phyloP scores from a whole-genome alignment of 2,888 invertebrate genomes.

The Zygaena filipendulae region DNA sequence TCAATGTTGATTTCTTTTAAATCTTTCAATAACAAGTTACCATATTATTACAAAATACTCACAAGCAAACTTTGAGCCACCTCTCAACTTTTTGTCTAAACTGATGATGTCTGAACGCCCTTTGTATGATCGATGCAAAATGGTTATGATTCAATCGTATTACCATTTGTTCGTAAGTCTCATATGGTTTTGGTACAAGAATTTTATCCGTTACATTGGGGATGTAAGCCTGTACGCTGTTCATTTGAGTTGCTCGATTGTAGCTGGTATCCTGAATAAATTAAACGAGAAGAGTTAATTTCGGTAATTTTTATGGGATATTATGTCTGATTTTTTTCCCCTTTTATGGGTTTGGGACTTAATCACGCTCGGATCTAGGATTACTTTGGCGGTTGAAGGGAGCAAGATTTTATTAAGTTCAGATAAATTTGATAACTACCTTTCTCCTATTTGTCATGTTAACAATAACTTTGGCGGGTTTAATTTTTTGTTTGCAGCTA shows the following conservation, averaged over 20 bases:
- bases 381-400: too few species aligned
- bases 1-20: too few species aligned
- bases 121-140: constrained; percentile 73
- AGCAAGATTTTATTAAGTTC: too few species aligned
- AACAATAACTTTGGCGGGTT: too few species aligned
- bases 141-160: constrained; percentile 64
- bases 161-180: constrained; percentile 72
- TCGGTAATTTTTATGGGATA: neutral
- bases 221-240: constrained; percentile 63
- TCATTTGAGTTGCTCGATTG: constrained; percentile 72
- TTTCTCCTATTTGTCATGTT: too few species aligned
- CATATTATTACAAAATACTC: too few species aligned
- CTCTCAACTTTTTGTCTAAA: constrained; percentile 42
- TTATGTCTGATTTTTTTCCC: too few species aligned
- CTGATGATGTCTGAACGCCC: constrained; percentile 70
- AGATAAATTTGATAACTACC: too few species aligned
- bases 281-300: constrained; percentile 1
- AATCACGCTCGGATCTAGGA: too few species aligned
- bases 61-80: constrained; percentile 55
- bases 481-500: too few species aligned
- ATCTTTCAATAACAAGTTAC: too few species aligned
- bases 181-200: constrained; percentile 70
- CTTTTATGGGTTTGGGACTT: too few species aligned
- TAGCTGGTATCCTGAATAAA: constrained; percentile 58
- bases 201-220: constrained; percentile 73